Evolutionary conservation across 2,113 vertebrate species (phyloP), one percentile per base, ranked within the genome.

Genomic region (Mastomys coucha): DNA sequence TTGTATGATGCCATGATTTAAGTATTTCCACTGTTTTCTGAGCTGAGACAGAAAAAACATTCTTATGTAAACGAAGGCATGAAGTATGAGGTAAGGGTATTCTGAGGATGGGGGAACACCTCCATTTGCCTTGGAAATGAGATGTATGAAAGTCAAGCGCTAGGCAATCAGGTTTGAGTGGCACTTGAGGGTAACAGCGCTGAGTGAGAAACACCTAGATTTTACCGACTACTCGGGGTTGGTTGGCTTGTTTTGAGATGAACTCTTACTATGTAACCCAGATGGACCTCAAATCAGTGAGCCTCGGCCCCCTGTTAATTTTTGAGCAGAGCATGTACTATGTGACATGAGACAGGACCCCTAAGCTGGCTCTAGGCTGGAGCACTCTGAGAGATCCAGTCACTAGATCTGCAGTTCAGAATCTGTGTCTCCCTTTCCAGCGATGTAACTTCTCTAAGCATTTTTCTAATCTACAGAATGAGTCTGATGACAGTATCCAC

Each of bases 31-130:
- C 22, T 51, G 49, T 84, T 78, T 92, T 85, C 72, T 89, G 72
- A 85, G 80, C 80, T 89, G 72, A 85, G 88, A 91, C 49, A 11
- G 69, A 96, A 42, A 91, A 14, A 93, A 9, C 28, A 85, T 91
- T 94, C 36, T 77, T 91, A 88, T 2, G 39, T 42, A 84, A 91
- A 91, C 36, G 89, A 91, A 91, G 73, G n/a, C 33, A 58, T n/a
- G 45, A 45, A 91, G 9, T 91, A 12, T 85, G 87, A 94, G 67
- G 73, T 88, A 45, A 8, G 42, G 39, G 19, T 6, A 65, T 88
- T 17, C 7, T 31, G 33, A 26, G 17, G 22, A 78, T 85, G 53
- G 91, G 28, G 39, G 65, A 89, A 92, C 51, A 89, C 26, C 95
- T 81, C 8, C n/a, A 69, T 87, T 49, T 95, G 42, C 77, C 24